phyloP scores from a whole-genome alignment of 2,113 vertebrate species.

The Salminus brasiliensis region DNA sequence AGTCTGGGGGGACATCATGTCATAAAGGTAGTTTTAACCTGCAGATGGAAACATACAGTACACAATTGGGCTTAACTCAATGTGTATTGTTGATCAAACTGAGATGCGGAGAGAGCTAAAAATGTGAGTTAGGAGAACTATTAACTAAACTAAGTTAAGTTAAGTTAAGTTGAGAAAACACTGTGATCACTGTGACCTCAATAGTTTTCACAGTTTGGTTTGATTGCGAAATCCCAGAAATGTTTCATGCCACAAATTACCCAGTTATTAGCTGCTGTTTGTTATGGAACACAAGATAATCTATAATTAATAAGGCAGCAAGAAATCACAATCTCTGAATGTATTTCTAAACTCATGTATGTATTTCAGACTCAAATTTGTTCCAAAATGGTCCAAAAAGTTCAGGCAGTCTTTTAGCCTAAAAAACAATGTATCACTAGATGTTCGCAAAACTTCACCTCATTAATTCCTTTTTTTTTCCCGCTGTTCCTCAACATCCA shows the following conservation, averaged over 20 bases:
- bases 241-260: not conserved
- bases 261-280: not conserved
- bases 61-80: too few relatives aligned
- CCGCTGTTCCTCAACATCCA: conserved; percentile 27
- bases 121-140: too few relatives aligned
- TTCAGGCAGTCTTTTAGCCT: conserved; percentile 1
- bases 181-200: too few relatives aligned
- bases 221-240: not conserved
- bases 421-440: not conserved
- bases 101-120: too few relatives aligned
- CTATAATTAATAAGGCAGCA: not conserved
- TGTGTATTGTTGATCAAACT: too few relatives aligned
- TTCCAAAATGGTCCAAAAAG: conserved; percentile 6
- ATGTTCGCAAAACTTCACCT: conserved; percentile 17
- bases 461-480: conserved; percentile 36
- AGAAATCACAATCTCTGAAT: not conserved
- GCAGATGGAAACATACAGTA: too few relatives aligned
- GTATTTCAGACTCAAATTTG: not conserved
- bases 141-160: too few relatives aligned
- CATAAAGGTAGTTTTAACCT: too few relatives aligned
- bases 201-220: not conserved
- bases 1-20: too few relatives aligned
- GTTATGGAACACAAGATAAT: not conserved
- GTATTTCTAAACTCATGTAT: not conserved
- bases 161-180: too few relatives aligned